phyloP scores from a whole-genome alignment of 1,140 invertebrate species.

The Gonioctena quinquepunctata region DNA sequence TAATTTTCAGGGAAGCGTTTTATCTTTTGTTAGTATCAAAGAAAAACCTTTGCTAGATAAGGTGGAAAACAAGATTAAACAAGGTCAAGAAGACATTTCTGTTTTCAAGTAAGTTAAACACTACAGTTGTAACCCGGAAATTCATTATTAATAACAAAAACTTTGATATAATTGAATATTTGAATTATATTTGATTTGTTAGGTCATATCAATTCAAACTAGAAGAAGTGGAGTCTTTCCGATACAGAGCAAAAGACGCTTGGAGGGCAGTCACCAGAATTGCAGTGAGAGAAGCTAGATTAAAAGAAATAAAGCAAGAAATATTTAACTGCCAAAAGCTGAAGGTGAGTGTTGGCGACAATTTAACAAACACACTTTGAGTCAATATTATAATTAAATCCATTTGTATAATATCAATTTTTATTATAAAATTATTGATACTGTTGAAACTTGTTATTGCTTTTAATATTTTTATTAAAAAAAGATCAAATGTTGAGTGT shows the following conservation, averaged over 20 bases:
- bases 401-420: too few species aligned
- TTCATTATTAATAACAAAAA: too few species aligned
- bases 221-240: slow-evolving; percentile 94
- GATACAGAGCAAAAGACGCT: slow-evolving; percentile 92
- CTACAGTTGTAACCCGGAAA: too few species aligned
- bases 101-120: slow-evolving; percentile 58
- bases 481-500: too few species aligned
- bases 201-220: slow-evolving; percentile 93
- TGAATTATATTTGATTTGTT: too few species aligned
- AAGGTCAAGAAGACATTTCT: slow-evolving; percentile 60
- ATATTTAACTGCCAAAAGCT: slow-evolving; percentile 91
- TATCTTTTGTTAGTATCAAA: slow-evolving; percentile 88
- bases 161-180: too few species aligned
- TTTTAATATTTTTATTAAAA: too few species aligned
- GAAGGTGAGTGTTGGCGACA: too few species aligned
- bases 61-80: slow-evolving; percentile 76
- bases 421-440: too few species aligned
- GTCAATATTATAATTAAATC: too few species aligned
- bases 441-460: too few species aligned
- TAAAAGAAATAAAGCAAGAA: slow-evolving; percentile 96
- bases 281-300: slow-evolving; percentile 87
- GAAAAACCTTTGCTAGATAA: slow-evolving; percentile 77
- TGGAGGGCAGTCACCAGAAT: slow-evolving; percentile 91
- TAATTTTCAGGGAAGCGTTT: slow-evolving; percentile 77
- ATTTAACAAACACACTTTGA: too few species aligned